phyloP scores from a whole-genome alignment of 2,797 vertebrate species.

The Schizopygopsis pylzovi region DNA sequence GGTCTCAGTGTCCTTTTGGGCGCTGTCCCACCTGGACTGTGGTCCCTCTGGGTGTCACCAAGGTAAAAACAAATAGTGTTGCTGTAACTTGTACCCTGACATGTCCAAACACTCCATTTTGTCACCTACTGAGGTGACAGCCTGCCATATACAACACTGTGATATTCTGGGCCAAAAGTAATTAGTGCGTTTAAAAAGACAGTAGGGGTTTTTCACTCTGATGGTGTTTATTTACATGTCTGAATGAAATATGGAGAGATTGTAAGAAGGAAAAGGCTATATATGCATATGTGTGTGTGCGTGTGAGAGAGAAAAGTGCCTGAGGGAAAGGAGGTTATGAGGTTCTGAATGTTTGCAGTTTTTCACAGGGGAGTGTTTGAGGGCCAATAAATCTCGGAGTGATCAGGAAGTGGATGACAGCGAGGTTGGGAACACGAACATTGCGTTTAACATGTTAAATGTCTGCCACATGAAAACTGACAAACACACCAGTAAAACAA shows the following conservation, averaged over 20 bases:
- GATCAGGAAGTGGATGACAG: slow-evolving; percentile 77
- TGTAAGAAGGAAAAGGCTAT: slow-evolving; percentile 22
- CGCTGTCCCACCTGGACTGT: slow-evolving; percentile 45
- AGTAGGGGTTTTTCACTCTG: slow-evolving; percentile 65
- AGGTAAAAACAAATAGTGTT: slow-evolving; percentile 51
- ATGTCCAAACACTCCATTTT: background rate
- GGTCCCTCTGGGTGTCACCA: slow-evolving; percentile 38
- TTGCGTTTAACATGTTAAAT: slow-evolving; percentile 64
- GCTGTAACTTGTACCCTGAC: slow-evolving; percentile 37
- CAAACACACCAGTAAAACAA: slow-evolving; percentile 77
- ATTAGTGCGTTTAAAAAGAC: slow-evolving; percentile 70
- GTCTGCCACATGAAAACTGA: slow-evolving; percentile 69
- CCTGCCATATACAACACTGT: slow-evolving; percentile 58
- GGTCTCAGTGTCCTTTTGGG: slow-evolving; percentile 64
- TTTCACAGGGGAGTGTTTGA: slow-evolving; percentile 69
- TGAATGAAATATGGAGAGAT: slow-evolving; percentile 53
- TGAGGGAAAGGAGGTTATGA: slow-evolving; percentile 73
- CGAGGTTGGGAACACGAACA: slow-evolving; percentile 73
- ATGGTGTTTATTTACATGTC: slow-evolving; percentile 73
- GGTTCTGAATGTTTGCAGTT: slow-evolving; percentile 74
- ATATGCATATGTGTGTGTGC: slow-evolving; percentile 19
- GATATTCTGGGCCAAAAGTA: slow-evolving; percentile 68
- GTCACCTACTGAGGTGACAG: slow-evolving; percentile 23
- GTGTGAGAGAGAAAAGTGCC: slow-evolving; percentile 63
- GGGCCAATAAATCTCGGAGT: slow-evolving; percentile 75